Evolutionary conservation across 2,888 invertebrate species (phyloP), one percentile per base, ranked within the genome.

Genomic region (Xylota segnis): DNA sequence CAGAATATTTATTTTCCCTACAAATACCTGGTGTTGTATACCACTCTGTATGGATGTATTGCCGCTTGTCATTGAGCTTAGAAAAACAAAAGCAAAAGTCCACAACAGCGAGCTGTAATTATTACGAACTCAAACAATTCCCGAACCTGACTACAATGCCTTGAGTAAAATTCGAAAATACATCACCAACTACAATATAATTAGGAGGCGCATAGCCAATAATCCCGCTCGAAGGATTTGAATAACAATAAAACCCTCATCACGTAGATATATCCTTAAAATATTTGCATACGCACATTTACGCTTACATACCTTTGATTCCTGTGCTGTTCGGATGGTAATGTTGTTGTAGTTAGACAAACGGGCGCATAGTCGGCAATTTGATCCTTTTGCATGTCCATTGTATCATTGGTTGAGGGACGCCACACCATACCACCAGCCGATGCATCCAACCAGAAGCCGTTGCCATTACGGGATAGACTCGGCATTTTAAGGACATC

Each of bases 281-380:
- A 27, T 27, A 27, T 10, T 7, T 14, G 14, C 54, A 54, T 0
- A 54, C 4, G 32, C 29, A 32, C 5, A 54, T 12, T 50, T 23
- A 23, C 23, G 23, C 23, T 4, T 27, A 76, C 76, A 40, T 87
- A 84, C 89, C 89, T 87, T 79, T 83, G 84, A 83, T 84, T 87
- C 43, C 87, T 72, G 65, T 79, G 78, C 54, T 87, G 78, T 63
- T 83, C 87, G 27, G 66, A 56, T 50, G 87, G 77, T 14, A 81
- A 50, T 81, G 87, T 83, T 76, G 88, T 87, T 81, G 83, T 82
- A 75, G 91, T 89, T 82, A 91, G 90, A 88, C 92, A 92, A 63
- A 92, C 92, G 5, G 92, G 92, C 27, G 92, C 92, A 90, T 92
- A 92, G 90, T 92, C 92, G 77, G 92, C 91, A 70, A 92, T 92